phyloP scores from a whole-genome alignment of 1,140 invertebrate genomes.

The Pachypeltis micranthus region DNA sequence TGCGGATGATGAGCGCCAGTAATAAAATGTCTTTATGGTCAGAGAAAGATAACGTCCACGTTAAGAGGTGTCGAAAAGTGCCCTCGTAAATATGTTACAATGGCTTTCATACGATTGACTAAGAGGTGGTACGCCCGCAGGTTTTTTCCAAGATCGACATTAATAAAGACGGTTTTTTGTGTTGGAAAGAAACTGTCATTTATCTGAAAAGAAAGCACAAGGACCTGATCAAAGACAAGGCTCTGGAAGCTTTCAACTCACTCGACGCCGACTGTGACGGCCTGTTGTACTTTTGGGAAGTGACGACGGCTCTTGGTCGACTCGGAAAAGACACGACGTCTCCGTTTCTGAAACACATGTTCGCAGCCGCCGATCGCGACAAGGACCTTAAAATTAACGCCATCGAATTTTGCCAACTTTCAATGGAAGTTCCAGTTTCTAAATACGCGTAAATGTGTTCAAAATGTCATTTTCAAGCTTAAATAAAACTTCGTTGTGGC shows the following conservation, averaged over 20 bases:
- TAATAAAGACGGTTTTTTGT: background rate
- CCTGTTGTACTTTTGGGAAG: background rate
- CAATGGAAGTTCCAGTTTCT: background rate
- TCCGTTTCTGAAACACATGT: background rate
- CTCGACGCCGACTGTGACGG: conserved; percentile 9
- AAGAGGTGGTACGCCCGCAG: no score
- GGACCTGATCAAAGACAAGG: background rate
- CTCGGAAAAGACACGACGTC: background rate
- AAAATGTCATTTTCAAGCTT: no score
- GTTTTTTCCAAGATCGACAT: conserved; percentile 14
- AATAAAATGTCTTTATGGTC: no score
- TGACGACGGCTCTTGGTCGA: background rate
- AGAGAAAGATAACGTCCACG: no score
- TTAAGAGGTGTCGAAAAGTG: no score
- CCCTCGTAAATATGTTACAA: no score
- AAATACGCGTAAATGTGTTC: background rate
- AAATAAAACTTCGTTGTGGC: no score
- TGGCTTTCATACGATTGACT: no score
- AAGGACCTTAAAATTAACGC: background rate
- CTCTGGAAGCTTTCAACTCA: background rate
- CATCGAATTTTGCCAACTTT: background rate
- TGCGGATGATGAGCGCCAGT: no score
- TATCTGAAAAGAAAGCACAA: conserved; percentile 3
- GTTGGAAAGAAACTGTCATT: conserved; percentile 1
- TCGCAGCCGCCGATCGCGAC: background rate